These are phyloP conservation scores for Nephrotoma guestfalica DNA, from an alignment of 2,888 invertebrate species.

Conservation along the genomic window DNA sequence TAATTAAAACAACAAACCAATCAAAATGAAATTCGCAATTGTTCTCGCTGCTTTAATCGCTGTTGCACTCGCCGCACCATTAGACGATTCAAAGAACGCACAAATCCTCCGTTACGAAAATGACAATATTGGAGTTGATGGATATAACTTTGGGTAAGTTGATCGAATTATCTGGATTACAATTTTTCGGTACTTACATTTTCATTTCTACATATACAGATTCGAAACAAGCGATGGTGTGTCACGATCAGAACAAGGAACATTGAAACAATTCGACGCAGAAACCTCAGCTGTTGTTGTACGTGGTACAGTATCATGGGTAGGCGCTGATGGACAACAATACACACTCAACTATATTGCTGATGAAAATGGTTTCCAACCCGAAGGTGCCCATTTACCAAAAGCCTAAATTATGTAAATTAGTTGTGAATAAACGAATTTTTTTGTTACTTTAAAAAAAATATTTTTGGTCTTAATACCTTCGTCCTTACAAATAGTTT, in stretches of 20 bases:
- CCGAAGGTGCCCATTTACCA: constrained; percentile 36
- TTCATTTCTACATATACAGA: constrained; percentile 19
- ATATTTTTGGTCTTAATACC: too few species aligned
- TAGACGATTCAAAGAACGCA: constrained; percentile 34
- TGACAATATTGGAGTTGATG: constrained; percentile 39
- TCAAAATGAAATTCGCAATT: constrained; percentile 25
- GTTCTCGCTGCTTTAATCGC: constrained; percentile 23
- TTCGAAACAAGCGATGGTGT: constrained; percentile 39
- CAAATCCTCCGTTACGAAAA: constrained; percentile 44
- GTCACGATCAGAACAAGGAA: constrained; percentile 36
- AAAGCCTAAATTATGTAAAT: constrained; percentile 12
- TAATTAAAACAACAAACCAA: not conserved
- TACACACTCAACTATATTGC: constrained; percentile 39
- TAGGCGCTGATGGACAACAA: constrained; percentile 39
- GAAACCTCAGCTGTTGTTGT: constrained; percentile 38
- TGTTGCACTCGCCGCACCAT: constrained; percentile 21
- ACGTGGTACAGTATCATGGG: constrained; percentile 37
- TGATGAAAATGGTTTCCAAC: constrained; percentile 33
- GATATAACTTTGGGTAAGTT: constrained; percentile 38
- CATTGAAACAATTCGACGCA: constrained; percentile 36
- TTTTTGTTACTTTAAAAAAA: not conserved
- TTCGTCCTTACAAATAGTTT: too few species aligned
- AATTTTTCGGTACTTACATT: not conserved
- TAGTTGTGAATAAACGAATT: not conserved
- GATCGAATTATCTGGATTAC: not conserved